Evolutionary conservation across 2,113 vertebrate species (phyloP).

Genomic region (Osmerus eperlanus): DNA sequence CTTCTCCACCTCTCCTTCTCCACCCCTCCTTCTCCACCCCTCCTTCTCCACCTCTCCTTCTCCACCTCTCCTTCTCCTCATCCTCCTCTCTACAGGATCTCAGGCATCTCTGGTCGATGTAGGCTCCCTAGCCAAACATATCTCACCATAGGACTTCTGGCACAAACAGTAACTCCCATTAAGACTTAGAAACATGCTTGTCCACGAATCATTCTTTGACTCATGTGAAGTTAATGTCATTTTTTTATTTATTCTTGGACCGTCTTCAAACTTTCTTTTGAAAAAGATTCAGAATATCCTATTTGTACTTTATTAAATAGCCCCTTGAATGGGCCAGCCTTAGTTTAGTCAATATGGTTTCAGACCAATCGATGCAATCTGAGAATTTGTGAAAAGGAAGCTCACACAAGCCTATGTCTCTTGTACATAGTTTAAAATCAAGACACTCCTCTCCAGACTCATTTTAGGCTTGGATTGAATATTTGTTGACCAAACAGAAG

Average conservation of each 20-base stretch:
- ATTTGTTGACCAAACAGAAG: constrained; percentile 90
- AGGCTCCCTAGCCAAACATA: constrained; percentile 11
- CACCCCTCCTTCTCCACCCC: too few species aligned
- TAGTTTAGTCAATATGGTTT: too few species aligned
- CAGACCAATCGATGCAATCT: background rate
- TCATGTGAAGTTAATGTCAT: constrained; percentile 7
- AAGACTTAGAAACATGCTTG: constrained; percentile 38
- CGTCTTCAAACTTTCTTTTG: too few species aligned
- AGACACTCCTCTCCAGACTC: constrained; percentile 73
- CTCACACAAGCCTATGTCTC: constrained; percentile 59
- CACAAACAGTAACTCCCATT: constrained; percentile 12
- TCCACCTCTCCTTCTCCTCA: too few species aligned
- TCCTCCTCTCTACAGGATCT: background rate
- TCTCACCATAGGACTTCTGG: constrained; percentile 30
- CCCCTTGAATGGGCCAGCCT: too few species aligned
- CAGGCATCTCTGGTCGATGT: constrained; percentile 38
- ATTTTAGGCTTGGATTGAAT: constrained; percentile 82
- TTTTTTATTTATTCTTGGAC: background rate
- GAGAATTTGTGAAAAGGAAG: constrained; percentile 14
- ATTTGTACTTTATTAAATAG: too few species aligned
- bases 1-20: too few species aligned
- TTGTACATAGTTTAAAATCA: constrained; percentile 63
- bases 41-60: too few species aligned
- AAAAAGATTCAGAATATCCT: too few species aligned
- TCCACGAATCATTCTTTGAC: constrained; percentile 27